A percentile compares a stretch with the other conserved stretches of the same genome.
Conservation (phyloP, 37 sponge, comb jelly and placozoan species). For the Halichondria panicea region DNA sequence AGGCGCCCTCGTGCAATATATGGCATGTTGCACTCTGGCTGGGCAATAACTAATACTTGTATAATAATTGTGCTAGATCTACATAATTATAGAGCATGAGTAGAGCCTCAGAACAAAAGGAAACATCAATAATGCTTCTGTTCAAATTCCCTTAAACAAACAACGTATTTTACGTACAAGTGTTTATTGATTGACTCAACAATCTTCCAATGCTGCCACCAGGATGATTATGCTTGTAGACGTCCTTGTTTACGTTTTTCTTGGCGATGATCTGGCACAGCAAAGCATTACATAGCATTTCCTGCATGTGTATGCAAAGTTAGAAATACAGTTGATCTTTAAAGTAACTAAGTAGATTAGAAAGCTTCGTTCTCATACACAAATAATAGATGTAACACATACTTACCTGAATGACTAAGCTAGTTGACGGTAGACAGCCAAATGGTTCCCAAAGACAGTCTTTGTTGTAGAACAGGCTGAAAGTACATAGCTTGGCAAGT, state of each 20-base stretch:
- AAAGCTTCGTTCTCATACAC: neutral
- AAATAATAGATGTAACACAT: neutral
- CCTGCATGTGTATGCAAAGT: slow-evolving; percentile 33
- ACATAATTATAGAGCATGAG: neutral
- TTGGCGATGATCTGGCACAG: slow-evolving; percentile 50
- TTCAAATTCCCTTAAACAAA: neutral
- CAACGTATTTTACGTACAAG: neutral
- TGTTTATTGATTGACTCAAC: too few relatives aligned
- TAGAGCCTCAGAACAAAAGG: neutral
- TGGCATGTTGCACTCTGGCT: too few relatives aligned
- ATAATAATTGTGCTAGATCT: too few relatives aligned
- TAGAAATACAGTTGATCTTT: neutral
- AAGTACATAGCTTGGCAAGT: slow-evolving; percentile 28
- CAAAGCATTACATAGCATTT: slow-evolving; percentile 67
- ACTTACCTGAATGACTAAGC: slow-evolving; percentile 69
- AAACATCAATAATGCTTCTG: neutral
- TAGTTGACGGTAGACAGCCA: slow-evolving; percentile 63
- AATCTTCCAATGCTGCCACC: slow-evolving; percentile 69
- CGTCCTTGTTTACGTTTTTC: slow-evolving; percentile 24
- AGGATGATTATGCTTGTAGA: slow-evolving; percentile 69
- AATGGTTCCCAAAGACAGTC: slow-evolving; percentile 55
- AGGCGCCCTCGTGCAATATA: too few relatives aligned
- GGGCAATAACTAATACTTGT: too few relatives aligned
- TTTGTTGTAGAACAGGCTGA: slow-evolving; percentile 26
- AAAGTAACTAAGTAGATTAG: neutral